These are phyloP conservation scores for Bradypodion ventrale DNA, from an alignment of 2,797 vertebrate species.

Conservation along the genomic window DNA sequence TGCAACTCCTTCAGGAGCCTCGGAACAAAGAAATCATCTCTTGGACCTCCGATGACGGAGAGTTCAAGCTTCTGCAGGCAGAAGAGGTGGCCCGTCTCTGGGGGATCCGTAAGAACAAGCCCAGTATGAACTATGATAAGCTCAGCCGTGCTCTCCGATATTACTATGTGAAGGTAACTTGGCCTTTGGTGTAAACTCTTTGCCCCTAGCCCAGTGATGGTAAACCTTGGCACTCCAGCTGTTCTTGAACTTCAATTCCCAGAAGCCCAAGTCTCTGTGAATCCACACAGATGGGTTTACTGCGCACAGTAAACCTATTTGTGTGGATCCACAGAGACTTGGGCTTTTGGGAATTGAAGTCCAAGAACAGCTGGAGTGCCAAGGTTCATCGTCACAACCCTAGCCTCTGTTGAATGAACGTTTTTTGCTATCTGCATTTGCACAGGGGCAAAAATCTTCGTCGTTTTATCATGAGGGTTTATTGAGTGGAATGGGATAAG, in stretches of 20 bases:
- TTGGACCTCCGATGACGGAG: constrained; percentile 95
- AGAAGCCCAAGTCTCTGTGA: too few species aligned
- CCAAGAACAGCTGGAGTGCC: too few species aligned
- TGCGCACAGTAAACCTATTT: too few species aligned
- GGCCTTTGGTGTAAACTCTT: too few species aligned
- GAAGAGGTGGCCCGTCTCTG: constrained; percentile 97
- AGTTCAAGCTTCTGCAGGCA: constrained; percentile 96
- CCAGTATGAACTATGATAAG: constrained; percentile 98
- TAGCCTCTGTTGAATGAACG: constrained; percentile 41
- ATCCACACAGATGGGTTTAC: too few species aligned
- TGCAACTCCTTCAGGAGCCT: constrained; percentile 92
- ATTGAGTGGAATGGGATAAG: neutral
- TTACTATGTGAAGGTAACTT: constrained; percentile 95
- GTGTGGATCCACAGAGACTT: too few species aligned
- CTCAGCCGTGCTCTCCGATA: constrained; percentile 96
- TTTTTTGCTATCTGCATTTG: constrained; percentile 33
- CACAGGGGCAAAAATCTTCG: constrained; percentile 31
- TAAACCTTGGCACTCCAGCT: too few species aligned
- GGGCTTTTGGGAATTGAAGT: too few species aligned
- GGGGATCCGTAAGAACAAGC: constrained; percentile 97
- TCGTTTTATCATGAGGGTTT: neutral
- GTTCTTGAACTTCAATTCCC: too few species aligned
- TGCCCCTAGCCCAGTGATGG: too few species aligned
- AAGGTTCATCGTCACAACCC: too few species aligned
- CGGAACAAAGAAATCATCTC: constrained; percentile 92